phyloP scores from a whole-genome alignment of 2,888 invertebrate species.

The Polia nebulosa region DNA sequence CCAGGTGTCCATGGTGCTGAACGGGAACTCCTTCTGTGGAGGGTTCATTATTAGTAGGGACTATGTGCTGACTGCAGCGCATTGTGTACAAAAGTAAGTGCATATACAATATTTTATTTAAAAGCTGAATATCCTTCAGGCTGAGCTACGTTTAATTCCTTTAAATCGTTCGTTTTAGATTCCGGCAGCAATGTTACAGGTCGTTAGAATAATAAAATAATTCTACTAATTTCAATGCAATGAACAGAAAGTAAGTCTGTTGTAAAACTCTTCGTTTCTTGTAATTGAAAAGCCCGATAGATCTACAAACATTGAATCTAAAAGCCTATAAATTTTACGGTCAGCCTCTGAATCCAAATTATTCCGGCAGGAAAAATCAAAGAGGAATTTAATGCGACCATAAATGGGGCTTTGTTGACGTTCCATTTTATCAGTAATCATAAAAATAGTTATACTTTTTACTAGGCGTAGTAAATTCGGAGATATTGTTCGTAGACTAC shows the following conservation, averaged over 20 bases:
- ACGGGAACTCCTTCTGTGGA: constrained; percentile 88
- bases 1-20: constrained; percentile 87
- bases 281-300: constrained; percentile 26
- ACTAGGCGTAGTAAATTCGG: constrained; percentile 65
- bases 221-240: neutral
- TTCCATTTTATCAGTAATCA: constrained; percentile 66
- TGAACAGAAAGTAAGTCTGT: constrained; percentile 3
- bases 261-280: constrained; percentile 12
- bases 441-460: constrained; percentile 67
- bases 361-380: constrained; percentile 54
- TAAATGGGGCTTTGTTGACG: constrained; percentile 62
- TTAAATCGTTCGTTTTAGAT: neutral
- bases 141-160: neutral
- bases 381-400: constrained; percentile 54
- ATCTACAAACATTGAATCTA: constrained; percentile 44
- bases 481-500: constrained; percentile 63
- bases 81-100: constrained; percentile 88
- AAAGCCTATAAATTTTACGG: constrained; percentile 43
- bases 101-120: neutral
- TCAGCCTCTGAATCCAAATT: constrained; percentile 38
- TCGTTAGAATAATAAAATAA: neutral
- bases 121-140: neutral
- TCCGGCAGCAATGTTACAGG: neutral
- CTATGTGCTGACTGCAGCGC: constrained; percentile 87
- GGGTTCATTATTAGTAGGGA: constrained; percentile 86